These are phyloP conservation scores for Carabus problematicus DNA, from an alignment of 2,888 invertebrate species.

Conservation along the genomic window DNA sequence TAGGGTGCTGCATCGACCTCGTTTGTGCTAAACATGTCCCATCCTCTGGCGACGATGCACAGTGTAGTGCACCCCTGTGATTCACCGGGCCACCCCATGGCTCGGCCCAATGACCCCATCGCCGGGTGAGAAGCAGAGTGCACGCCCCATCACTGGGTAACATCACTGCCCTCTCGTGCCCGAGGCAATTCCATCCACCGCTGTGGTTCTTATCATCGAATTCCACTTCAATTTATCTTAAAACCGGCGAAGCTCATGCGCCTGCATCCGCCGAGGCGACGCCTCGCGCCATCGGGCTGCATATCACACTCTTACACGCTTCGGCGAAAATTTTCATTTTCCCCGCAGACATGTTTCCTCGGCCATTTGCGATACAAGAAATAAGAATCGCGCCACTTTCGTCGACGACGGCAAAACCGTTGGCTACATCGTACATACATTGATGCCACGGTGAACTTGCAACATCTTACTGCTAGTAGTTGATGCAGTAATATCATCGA, in stretches of 20 bases:
- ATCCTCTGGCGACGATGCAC: no score
- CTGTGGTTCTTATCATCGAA: slow-evolving; percentile 39
- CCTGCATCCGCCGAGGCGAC: slow-evolving; percentile 17
- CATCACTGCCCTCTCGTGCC: slow-evolving; percentile 4
- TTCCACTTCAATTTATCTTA: slow-evolving; percentile 43
- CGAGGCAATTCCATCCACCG: slow-evolving; percentile 34
- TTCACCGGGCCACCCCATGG: neutral
- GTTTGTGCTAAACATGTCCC: no score
- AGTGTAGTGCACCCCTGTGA: no score
- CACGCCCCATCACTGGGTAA: neutral
- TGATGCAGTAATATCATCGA: no score
- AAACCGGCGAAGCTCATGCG: slow-evolving; percentile 27
- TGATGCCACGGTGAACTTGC: no score
- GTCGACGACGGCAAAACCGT: neutral
- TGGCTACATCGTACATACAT: no score
- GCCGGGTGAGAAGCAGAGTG: neutral
- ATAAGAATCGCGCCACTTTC: slow-evolving; percentile 11
- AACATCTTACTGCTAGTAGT: no score
- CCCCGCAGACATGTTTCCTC: slow-evolving; percentile 26
- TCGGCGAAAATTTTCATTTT: slow-evolving; percentile 40
- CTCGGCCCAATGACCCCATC: slow-evolving; percentile 41
- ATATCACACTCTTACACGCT: slow-evolving; percentile 34
- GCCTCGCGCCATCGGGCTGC: slow-evolving; percentile 4
- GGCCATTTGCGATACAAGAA: slow-evolving; percentile 33
- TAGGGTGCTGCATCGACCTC: no score